phyloP scores from a whole-genome alignment of 2,797 vertebrate genomes.

The Darevskia nairensis region DNA sequence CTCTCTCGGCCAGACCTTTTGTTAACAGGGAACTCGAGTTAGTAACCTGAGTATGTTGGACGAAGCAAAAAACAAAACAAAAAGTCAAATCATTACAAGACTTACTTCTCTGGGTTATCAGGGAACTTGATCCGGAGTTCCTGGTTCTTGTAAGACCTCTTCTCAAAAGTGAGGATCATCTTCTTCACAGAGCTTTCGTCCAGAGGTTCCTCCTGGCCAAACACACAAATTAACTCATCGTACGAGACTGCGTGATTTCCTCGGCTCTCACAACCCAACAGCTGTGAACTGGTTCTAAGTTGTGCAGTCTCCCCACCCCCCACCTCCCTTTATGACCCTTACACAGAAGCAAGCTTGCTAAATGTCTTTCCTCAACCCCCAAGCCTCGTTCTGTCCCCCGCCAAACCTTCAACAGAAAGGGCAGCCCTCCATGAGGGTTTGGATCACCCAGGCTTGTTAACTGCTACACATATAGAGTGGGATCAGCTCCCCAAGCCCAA shows the following conservation, averaged over 20 bases:
- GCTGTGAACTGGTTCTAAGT: background rate
- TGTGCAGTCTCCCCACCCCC: background rate
- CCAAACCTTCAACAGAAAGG: background rate
- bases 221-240: background rate
- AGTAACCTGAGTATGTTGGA: background rate
- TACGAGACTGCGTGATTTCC: background rate
- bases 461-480: no score
- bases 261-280: background rate
- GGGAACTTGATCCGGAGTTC: constrained; percentile 98
- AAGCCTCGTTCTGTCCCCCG: background rate
- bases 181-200: constrained; percentile 98
- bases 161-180: constrained; percentile 99
- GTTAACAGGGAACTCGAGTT: background rate
- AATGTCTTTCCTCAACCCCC: background rate
- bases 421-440: background rate
- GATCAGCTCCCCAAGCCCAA: no score
- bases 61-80: no score
- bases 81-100: background rate
- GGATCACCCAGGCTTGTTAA: no score
- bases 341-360: background rate
- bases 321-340: background rate
- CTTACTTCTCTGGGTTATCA: constrained; percentile 98
- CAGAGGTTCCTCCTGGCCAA: constrained; percentile 86
- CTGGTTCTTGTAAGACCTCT: constrained; percentile 98
- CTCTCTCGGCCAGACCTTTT: background rate